phyloP scores from a whole-genome alignment of 2,888 invertebrate species.

The Coecobrya sp. region DNA sequence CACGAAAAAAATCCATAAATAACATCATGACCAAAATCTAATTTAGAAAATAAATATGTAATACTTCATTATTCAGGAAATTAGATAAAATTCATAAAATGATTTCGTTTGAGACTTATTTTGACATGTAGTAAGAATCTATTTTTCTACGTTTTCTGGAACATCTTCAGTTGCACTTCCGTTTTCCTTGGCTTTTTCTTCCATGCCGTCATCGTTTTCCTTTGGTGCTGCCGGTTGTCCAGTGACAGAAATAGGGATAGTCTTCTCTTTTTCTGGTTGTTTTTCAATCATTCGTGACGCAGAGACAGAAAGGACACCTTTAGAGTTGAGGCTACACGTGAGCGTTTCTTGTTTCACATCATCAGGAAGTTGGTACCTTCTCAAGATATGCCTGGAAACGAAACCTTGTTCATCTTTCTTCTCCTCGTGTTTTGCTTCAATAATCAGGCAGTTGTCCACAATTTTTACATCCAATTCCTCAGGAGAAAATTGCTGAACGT shows the following conservation, averaged over 20 bases:
- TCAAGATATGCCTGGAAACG: conserved; percentile 92
- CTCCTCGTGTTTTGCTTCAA: conserved; percentile 94
- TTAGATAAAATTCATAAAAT: too few species aligned
- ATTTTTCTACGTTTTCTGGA: too few species aligned
- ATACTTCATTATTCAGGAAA: too few species aligned
- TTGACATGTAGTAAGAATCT: too few species aligned
- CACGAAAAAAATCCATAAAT: too few species aligned
- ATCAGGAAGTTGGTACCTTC: conserved; percentile 92
- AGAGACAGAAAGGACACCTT: conserved; percentile 75
- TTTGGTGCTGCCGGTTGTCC: conserved; percentile 63
- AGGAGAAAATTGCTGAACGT: conserved; percentile 93
- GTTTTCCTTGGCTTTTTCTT: not conserved
- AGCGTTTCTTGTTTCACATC: conserved; percentile 93
- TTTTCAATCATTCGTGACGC: conserved; percentile 68
- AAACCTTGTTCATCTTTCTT: conserved; percentile 94
- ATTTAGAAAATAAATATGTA: too few species aligned
- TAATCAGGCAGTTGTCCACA: conserved; percentile 91
- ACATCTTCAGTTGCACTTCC: not conserved
- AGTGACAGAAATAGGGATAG: conserved; percentile 67
- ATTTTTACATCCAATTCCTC: conserved; percentile 93
- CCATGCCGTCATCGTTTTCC: not conserved
- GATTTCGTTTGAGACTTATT: too few species aligned
- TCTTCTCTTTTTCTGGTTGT: conserved; percentile 14
- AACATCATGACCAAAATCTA: too few species aligned
- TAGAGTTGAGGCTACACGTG: conserved; percentile 89